Conservation (phyloP, 64 coral and sea anemone species). For the Montipora cactus region DNA sequence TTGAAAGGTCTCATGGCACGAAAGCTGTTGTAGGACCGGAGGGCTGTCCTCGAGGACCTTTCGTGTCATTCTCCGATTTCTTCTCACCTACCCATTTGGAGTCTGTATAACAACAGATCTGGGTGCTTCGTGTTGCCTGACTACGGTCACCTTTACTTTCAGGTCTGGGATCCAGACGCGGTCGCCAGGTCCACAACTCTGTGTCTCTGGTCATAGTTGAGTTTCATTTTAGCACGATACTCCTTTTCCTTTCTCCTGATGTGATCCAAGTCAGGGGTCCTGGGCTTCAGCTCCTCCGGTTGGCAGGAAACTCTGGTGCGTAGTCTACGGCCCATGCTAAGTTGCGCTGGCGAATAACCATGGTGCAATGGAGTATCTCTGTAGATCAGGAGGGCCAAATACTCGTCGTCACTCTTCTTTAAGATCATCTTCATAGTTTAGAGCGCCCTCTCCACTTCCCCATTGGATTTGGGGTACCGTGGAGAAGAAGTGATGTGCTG, state of each 20-base stretch:
- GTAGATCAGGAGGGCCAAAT: conserved; percentile 34
- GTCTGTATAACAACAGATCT: neutral
- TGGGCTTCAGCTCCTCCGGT: no score
- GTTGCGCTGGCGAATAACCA: conserved; percentile 37
- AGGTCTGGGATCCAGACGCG: conserved; percentile 7
- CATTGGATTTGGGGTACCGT: conserved; percentile 28
- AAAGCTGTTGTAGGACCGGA: no score
- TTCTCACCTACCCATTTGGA: neutral
- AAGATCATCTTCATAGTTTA: neutral
- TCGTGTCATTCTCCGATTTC: no score
- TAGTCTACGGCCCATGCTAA: conserved; percentile 26
- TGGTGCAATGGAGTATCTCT: neutral
- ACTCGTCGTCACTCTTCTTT: conserved; percentile 8
- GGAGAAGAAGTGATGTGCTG: conserved; percentile 21
- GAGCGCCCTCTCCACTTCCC: neutral
- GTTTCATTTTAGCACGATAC: neutral
- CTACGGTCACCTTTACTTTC: neutral
- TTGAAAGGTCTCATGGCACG: no score
- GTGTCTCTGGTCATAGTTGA: no score
- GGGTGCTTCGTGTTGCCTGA: neutral
- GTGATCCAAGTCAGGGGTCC: neutral
- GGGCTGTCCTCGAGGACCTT: no score
- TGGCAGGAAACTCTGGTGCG: conserved; percentile 27
- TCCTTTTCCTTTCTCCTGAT: neutral
- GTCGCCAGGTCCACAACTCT: neutral